A percentile compares a stretch with the other conserved stretches of the same genome.
Evolutionary conservation across 2,113 vertebrate genomes (phyloP).

Genomic region (Poeciliopsis retropinna): DNA sequence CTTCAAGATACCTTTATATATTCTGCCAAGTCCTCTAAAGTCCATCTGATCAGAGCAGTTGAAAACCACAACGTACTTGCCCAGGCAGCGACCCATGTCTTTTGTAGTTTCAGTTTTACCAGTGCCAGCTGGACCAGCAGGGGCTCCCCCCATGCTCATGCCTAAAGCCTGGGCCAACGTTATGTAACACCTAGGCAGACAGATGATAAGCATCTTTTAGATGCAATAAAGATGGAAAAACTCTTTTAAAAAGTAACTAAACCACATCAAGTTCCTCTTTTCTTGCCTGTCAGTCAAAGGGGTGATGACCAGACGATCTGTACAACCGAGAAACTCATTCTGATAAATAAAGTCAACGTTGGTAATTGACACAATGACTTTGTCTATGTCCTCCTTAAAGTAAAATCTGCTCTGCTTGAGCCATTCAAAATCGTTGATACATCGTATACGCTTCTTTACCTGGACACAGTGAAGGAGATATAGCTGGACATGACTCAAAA

Average conservation of each 20-base stretch:
- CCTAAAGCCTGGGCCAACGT: constrained; percentile 87
- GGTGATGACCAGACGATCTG: constrained; percentile 90
- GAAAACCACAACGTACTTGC: constrained; percentile 90
- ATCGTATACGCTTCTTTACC: constrained; percentile 87
- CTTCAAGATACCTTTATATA: constrained; percentile 85
- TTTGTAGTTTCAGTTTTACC: constrained; percentile 81
- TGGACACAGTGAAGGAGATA: constrained; percentile 50
- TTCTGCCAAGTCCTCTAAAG: constrained; percentile 89
- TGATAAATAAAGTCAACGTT: constrained; percentile 90
- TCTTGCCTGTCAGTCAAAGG: constrained; percentile 89
- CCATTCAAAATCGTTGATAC: constrained; percentile 88
- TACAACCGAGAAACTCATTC: constrained; percentile 92
- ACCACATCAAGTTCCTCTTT: not conserved
- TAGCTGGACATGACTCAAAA: not conserved
- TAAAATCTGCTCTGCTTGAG: constrained; percentile 90
- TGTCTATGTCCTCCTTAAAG: constrained; percentile 83
- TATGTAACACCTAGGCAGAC: constrained; percentile 83
- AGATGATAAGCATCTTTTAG: not conserved
- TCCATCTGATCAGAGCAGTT: constrained; percentile 94
- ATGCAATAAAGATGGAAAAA: not conserved
- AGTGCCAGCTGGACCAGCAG: constrained; percentile 85
- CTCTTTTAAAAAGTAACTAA: not conserved
- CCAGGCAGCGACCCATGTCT: constrained; percentile 90
- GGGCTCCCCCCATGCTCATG: constrained; percentile 92
- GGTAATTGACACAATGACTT: constrained; percentile 85